These are phyloP conservation scores for Melipona beecheii DNA, from an alignment of 2,888 invertebrate species.

Conservation along the genomic window DNA sequence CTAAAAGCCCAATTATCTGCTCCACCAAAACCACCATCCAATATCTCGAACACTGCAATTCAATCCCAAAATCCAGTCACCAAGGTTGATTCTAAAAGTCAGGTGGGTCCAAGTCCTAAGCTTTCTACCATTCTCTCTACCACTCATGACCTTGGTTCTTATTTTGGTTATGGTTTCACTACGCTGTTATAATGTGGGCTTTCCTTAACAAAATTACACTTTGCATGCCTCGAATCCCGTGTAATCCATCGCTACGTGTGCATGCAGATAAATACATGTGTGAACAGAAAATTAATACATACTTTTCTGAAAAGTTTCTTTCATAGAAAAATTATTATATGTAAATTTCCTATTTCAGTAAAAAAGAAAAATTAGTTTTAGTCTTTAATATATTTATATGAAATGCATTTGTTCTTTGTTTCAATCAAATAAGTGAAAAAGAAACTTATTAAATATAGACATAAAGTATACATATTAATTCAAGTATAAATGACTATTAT, in stretches of 20 bases:
- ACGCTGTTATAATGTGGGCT: slow-evolving; percentile 61
- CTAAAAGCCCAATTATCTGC: slow-evolving; percentile 93
- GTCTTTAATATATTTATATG: neutral
- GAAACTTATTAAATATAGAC: neutral
- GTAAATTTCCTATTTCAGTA: neutral
- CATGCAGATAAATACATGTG: slow-evolving; percentile 42
- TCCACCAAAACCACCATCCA: slow-evolving; percentile 85
- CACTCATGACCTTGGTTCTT: slow-evolving; percentile 70
- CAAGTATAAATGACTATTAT: neutral
- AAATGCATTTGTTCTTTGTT: neutral
- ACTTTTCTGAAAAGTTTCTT: neutral
- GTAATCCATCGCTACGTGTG: slow-evolving; percentile 40
- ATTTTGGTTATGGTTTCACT: slow-evolving; percentile 64
- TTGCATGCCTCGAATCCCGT: slow-evolving; percentile 61
- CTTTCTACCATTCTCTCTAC: slow-evolving; percentile 76
- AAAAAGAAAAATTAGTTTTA: neutral
- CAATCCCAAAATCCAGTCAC: slow-evolving; percentile 85
- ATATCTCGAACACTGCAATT: slow-evolving; percentile 80
- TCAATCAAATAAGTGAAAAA: neutral
- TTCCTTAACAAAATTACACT: slow-evolving; percentile 51
- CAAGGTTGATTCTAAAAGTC: slow-evolving; percentile 85
- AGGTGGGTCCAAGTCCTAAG: slow-evolving; percentile 85
- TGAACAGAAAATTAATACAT: neutral
- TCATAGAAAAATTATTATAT: neutral
- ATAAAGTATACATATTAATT: slow-evolving; percentile 1